Conservation (phyloP, 1,140 invertebrate species). For the Mamestra configurata region DNA sequence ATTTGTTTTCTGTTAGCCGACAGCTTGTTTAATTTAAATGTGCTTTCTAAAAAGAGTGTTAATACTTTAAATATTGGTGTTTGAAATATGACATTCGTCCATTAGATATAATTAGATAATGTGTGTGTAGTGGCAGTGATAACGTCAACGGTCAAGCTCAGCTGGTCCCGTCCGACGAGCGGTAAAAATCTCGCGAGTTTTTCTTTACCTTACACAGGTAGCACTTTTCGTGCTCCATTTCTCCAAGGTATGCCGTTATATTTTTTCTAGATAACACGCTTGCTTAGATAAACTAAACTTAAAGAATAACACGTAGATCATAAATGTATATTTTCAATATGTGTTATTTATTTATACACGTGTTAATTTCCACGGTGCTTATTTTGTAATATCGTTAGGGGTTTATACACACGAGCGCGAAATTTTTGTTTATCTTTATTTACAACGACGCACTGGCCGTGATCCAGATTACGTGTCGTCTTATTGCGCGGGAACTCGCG, state of each 20-base stretch:
- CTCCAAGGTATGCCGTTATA: conserved; percentile 84
- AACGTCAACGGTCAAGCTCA: conserved; percentile 84
- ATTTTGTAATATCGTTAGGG: conserved; percentile 29
- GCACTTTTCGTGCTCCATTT: conserved; percentile 84
- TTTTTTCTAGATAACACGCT: conserved; percentile 61
- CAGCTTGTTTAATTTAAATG: conserved; percentile 43
- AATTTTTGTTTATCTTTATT: conserved; percentile 70
- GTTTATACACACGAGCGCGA: conserved; percentile 10
- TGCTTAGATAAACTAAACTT: conserved; percentile 47
- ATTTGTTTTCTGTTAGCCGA: conserved; percentile 43
- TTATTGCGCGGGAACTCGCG: conserved; percentile 84
- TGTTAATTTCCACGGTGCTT: conserved; percentile 41
- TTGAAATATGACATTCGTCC: conserved; percentile 21
- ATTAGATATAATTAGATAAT: conserved; percentile 42
- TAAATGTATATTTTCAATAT: conserved; percentile 27
- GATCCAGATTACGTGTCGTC: conserved; percentile 84
- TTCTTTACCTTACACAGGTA: conserved; percentile 77
- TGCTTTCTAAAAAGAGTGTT: conserved; percentile 12
- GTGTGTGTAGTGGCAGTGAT: conserved; percentile 73
- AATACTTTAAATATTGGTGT: conserved; percentile 10
- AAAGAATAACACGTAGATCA: conserved; percentile 40
- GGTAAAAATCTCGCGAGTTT: conserved; percentile 86
- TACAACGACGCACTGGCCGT: conserved; percentile 80
- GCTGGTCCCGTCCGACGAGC: conserved; percentile 79
- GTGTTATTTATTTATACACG: conserved; percentile 43